Conservation (phyloP, 2,797 vertebrate genomes). For the Antrozous pallidus region DNA sequence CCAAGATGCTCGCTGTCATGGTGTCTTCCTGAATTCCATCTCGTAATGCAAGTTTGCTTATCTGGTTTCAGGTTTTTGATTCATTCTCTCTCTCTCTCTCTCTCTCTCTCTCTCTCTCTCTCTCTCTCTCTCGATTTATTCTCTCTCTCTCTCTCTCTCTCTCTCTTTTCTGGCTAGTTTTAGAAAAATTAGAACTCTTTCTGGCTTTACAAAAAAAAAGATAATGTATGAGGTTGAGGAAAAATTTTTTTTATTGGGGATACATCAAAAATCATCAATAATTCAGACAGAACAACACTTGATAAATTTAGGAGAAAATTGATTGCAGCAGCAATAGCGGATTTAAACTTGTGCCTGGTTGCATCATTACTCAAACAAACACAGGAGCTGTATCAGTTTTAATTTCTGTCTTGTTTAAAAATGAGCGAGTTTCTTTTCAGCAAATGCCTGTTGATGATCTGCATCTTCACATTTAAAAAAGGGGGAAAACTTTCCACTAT, state of each 20-base stretch:
- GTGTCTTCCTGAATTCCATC: conserved; percentile 20
- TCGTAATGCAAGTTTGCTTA: conserved; percentile 35
- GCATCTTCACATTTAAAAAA: conserved; percentile 62
- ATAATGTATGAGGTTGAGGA: conserved; percentile 48
- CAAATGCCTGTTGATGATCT: conserved; percentile 68
- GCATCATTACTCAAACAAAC: conserved; percentile 69
- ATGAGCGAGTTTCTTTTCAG: conserved; percentile 60
- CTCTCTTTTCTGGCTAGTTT: conserved; percentile 41
- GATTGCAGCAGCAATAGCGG: conserved; percentile 64
- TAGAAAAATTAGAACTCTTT: conserved; percentile 66
- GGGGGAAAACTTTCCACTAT: conserved; percentile 12
- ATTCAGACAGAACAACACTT: conserved; percentile 68
- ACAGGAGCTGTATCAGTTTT: conserved; percentile 65
- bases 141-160: background rate
- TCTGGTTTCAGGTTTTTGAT: conserved; percentile 49
- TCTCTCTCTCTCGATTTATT: background rate
- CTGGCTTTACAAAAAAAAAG: conserved; percentile 52
- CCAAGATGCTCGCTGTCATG: background rate
- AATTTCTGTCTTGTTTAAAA: conserved; percentile 76
- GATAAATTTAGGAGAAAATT: conserved; percentile 70
- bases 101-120: background rate
- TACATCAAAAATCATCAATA: conserved; percentile 68
- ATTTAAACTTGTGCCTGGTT: conserved; percentile 66
- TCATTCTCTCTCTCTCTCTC: background rate
- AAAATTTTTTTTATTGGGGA: conserved; percentile 49